A percentile compares a stretch with the other conserved stretches of the same genome.
Conservation (phyloP, 1,140 invertebrate species). For the Samia ricini region DNA sequence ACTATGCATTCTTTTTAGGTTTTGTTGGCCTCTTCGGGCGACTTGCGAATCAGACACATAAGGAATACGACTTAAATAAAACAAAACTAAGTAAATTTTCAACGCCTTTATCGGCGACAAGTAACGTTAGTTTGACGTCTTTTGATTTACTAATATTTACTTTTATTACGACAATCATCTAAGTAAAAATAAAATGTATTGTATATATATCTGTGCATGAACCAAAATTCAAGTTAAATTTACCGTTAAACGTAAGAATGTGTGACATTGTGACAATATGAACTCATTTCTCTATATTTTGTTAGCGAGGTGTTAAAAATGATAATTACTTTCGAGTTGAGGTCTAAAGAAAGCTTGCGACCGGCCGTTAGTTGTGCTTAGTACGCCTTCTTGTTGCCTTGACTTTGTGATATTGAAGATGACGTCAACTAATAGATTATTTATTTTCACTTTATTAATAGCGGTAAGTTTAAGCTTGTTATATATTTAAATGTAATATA, state of each 20-base stretch:
- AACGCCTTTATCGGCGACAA: not conserved
- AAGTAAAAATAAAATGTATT: not conserved
- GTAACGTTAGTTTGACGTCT: not conserved
- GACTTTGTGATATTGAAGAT: constrained; percentile 17
- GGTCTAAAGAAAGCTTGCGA: constrained; percentile 40
- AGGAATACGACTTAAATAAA: too few relatives aligned
- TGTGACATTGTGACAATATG: constrained; percentile 29
- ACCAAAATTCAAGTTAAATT: not conserved
- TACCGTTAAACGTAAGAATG: constrained; percentile 7
- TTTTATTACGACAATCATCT: not conserved
- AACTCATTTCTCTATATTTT: constrained; percentile 38
- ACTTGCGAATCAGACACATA: too few relatives aligned
- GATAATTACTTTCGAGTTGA: constrained; percentile 49
- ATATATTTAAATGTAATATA: too few relatives aligned
- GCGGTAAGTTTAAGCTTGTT: not conserved
- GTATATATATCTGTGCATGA: not conserved
- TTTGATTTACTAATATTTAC: not conserved
- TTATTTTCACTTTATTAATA: not conserved
- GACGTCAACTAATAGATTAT: not conserved
- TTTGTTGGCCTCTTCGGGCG: too few relatives aligned
- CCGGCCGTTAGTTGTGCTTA: constrained; percentile 42
- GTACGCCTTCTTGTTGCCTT: constrained; percentile 23
- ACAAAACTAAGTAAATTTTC: too few relatives aligned
- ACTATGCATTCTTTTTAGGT: too few relatives aligned
- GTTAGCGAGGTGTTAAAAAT: constrained; percentile 51